Conservation (phyloP, 1,140 invertebrate species). For the Megathymus violae region DNA sequence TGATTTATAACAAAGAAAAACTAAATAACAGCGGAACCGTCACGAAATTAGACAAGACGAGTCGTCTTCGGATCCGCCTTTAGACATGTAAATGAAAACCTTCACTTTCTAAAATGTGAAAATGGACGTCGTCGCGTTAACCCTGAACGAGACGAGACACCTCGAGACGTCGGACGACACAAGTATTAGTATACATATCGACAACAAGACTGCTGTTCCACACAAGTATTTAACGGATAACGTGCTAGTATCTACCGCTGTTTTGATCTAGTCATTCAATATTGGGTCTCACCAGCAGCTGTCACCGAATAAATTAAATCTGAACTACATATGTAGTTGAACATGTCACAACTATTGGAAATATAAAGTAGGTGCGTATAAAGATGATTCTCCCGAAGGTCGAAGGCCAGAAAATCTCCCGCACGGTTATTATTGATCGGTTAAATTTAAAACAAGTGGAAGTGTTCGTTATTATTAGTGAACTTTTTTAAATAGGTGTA, state of each 20-base stretch:
- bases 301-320: too few species aligned
- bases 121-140: constrained; percentile 47
- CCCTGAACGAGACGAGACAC: constrained; percentile 46
- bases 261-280: neutral
- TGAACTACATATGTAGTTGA: too few species aligned
- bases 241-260: too few species aligned
- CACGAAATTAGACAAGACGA: constrained; percentile 51
- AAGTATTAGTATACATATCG: too few species aligned
- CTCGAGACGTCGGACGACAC: constrained; percentile 3
- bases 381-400: too few species aligned
- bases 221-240: neutral
- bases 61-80: constrained; percentile 46
- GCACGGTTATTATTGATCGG: too few species aligned
- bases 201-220: neutral
- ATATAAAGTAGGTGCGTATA: too few species aligned
- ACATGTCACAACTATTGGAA: too few species aligned
- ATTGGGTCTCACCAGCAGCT: constrained; percentile 12
- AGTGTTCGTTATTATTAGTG: too few species aligned
- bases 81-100: constrained; percentile 70
- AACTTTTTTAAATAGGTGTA: too few species aligned
- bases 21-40: constrained; percentile 44
- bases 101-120: constrained; percentile 80
- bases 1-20: constrained; percentile 17
- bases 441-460: too few species aligned
- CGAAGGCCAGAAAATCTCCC: too few species aligned